A percentile compares a stretch with the other conserved stretches of the same genome.
Conservation (phyloP, 2,888 invertebrate genomes). For the Xanthia togata region DNA sequence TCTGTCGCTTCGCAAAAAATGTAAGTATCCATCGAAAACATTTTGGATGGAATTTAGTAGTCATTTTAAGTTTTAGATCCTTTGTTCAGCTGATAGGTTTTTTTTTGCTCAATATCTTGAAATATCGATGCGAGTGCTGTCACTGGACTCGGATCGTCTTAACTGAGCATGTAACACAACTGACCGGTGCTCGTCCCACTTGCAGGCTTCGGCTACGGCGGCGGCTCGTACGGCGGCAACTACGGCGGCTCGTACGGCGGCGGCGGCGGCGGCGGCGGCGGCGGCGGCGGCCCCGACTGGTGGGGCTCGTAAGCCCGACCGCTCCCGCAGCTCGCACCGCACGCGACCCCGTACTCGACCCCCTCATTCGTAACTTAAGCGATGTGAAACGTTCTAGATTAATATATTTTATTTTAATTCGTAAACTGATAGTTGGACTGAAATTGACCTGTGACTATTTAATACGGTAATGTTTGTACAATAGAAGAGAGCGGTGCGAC, state of each 20-base stretch:
- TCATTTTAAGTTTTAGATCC: background rate
- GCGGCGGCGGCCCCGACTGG: slow-evolving; percentile 87
- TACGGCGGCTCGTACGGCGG: slow-evolving; percentile 88
- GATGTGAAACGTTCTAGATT: slow-evolving; percentile 73
- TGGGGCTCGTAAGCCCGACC: slow-evolving; percentile 84
- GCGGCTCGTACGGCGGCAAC: slow-evolving; percentile 85
- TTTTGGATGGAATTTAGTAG: background rate
- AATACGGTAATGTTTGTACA: slow-evolving; percentile 73
- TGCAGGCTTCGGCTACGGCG: slow-evolving; percentile 84
- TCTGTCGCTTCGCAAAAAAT: background rate
- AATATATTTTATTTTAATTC: slow-evolving; percentile 76
- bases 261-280: slow-evolving; percentile 87
- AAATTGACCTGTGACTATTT: slow-evolving; percentile 84
- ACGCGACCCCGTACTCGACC: slow-evolving; percentile 62
- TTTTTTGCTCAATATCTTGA: background rate
- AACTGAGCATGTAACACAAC: background rate
- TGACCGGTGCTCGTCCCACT: background rate
- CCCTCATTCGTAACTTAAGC: slow-evolving; percentile 71
- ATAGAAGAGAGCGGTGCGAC: slow-evolving; percentile 78
- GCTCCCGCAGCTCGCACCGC: slow-evolving; percentile 67
- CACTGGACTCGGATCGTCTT: too few relatives aligned
- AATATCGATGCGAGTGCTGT: background rate
- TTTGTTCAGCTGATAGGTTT: background rate
- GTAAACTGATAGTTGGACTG: slow-evolving; percentile 80
- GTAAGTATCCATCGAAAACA: background rate